Percentiles rank a stretch among this genome's conserved stretches.
phyloP scores from a whole-genome alignment of 2,797 vertebrate species.

The Girardinus metallicus region DNA sequence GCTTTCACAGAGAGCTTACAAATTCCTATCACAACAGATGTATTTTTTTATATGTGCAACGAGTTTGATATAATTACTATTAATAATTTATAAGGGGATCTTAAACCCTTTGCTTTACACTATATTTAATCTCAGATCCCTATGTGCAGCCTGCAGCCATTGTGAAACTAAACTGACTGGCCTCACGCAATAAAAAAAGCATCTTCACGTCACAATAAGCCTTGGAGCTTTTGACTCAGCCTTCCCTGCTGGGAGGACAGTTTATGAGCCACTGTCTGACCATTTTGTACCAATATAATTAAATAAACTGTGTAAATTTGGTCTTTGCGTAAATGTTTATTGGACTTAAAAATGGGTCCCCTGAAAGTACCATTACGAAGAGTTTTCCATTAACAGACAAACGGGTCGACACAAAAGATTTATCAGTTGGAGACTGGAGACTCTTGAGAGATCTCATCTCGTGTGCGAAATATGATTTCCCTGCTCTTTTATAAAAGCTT shows the following conservation, averaged over 20 bases:
- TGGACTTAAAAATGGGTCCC: constrained; percentile 20
- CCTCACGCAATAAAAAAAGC: background rate
- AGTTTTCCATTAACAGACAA: constrained; percentile 34
- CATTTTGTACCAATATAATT: background rate
- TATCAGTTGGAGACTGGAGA: constrained; percentile 46
- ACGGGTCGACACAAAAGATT: constrained; percentile 43
- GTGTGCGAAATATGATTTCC: constrained; percentile 41
- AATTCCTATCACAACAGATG: background rate
- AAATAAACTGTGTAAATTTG: constrained; percentile 28
- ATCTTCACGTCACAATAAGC: constrained; percentile 18
- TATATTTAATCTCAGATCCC: background rate
- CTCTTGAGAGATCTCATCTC: constrained; percentile 56
- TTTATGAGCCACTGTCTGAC: constrained; percentile 1
- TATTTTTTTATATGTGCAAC: background rate
- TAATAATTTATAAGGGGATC: background rate
- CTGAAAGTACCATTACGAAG: background rate
- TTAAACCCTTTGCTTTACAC: background rate
- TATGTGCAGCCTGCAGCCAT: background rate
- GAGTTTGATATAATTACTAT: background rate
- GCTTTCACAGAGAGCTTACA: background rate
- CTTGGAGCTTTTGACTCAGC: constrained; percentile 7
- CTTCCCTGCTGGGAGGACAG: background rate
- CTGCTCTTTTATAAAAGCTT: constrained; percentile 47
- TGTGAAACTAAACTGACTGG: background rate
- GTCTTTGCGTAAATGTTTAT: constrained; percentile 24